Evolutionary conservation across 2,797 vertebrate species (phyloP).

Genomic region (Glossophaga mutica): DNA sequence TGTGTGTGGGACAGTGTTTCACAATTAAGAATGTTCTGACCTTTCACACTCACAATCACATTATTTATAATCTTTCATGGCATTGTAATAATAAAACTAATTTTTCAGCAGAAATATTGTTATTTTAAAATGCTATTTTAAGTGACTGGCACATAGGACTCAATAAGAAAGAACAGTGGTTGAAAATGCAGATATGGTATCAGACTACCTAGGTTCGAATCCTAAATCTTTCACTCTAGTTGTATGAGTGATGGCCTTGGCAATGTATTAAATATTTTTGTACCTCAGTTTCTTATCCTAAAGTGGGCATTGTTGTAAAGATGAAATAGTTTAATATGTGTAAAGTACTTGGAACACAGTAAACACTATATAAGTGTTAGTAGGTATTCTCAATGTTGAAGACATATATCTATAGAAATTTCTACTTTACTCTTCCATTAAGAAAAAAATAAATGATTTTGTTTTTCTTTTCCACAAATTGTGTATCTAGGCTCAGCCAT

Average conservation of each 20-base stretch:
- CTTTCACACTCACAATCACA: neutral
- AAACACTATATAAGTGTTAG: neutral
- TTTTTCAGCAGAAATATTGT: neutral
- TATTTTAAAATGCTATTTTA: neutral
- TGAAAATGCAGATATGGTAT: neutral
- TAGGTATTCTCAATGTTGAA: constrained; percentile 27
- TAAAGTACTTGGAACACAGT: neutral
- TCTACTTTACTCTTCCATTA: constrained; percentile 45
- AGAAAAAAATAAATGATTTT: constrained; percentile 36
- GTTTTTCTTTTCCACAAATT: constrained; percentile 49
- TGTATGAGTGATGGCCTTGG: neutral
- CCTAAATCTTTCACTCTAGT: neutral
- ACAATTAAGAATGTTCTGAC: neutral
- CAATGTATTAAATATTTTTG: neutral
- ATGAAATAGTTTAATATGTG: neutral
- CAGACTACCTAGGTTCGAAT: neutral
- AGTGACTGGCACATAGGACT: neutral
- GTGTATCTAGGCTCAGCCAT: constrained; percentile 35
- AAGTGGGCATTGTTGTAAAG: neutral
- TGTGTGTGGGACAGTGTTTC: neutral
- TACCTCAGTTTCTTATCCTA: neutral
- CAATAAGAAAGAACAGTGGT: neutral
- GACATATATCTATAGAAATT: constrained; percentile 28
- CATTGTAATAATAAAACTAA: neutral
- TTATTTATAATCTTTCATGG: neutral